phyloP scores from a whole-genome alignment of 2,113 vertebrate species.

The Oryzias woworae region DNA sequence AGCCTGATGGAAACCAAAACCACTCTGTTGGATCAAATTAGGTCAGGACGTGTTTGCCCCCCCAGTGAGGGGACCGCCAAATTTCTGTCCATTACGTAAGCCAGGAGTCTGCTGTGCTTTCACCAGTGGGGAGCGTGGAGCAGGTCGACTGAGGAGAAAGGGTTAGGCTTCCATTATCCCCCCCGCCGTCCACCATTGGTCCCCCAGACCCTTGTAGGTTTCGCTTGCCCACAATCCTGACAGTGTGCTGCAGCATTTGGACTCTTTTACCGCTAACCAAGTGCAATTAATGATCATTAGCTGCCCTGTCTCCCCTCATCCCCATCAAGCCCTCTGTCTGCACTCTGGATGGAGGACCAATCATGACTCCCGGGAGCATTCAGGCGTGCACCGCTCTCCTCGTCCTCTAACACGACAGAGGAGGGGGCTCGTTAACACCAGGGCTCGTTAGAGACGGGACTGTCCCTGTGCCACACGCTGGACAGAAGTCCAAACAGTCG shows the following conservation, averaged over 20 bases:
- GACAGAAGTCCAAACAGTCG: constrained; percentile 84
- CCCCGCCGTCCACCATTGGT: constrained; percentile 27
- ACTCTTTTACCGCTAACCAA: constrained; percentile 85
- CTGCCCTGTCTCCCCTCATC: constrained; percentile 87
- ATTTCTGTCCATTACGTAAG: constrained; percentile 72
- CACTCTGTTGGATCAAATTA: constrained; percentile 57
- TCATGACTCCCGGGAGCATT: constrained; percentile 71
- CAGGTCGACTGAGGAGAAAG: constrained; percentile 68
- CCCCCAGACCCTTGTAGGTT: constrained; percentile 35
- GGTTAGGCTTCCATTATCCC: constrained; percentile 72
- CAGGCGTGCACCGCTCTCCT: constrained; percentile 82
- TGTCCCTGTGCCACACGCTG: constrained; percentile 89
- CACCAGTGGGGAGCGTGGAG: constrained; percentile 49
- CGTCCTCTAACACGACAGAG: constrained; percentile 77
- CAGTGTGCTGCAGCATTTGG: constrained; percentile 82
- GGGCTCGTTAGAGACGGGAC: constrained; percentile 73
- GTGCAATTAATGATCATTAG: constrained; percentile 98
- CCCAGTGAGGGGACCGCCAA: constrained; percentile 59
- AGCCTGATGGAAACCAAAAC: constrained; percentile 51
- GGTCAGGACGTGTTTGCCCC: constrained; percentile 60
- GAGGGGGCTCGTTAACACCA: constrained; percentile 69
- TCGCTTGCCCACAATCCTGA: constrained; percentile 64
- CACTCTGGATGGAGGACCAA: constrained; percentile 80
- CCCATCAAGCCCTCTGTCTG: constrained; percentile 85
- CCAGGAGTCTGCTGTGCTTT: constrained; percentile 52